These are phyloP conservation scores for Sminthurides aquaticus DNA, from an alignment of 2,888 invertebrate species.

Conservation along the genomic window DNA sequence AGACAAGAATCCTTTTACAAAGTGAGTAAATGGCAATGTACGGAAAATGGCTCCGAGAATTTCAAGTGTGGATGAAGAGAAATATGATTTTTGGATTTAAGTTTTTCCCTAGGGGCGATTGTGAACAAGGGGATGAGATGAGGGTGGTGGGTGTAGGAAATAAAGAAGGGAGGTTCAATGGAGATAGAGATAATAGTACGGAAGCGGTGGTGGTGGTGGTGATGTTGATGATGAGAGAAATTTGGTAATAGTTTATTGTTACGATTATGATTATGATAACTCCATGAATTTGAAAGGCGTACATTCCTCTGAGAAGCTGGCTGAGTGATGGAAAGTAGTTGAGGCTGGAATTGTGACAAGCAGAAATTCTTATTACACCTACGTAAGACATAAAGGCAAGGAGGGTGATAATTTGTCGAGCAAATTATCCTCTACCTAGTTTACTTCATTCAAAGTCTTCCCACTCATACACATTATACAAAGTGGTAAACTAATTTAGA, in stretches of 20 bases:
- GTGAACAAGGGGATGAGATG: too few species aligned
- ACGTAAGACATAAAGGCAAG: not conserved
- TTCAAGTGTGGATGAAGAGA: too few species aligned
- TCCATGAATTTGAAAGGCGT: not conserved
- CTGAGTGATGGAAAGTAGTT: not conserved
- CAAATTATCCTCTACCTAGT: not conserved
- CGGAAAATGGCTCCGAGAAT: too few species aligned
- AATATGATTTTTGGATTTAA: too few species aligned
- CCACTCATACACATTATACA: not conserved
- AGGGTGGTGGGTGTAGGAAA: too few species aligned
- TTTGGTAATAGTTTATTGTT: not conserved
- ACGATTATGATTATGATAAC: conserved; percentile 6
- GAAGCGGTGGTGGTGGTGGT: not conserved
- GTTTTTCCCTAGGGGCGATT: too few species aligned
- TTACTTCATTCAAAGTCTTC: not conserved
- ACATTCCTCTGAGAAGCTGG: not conserved
- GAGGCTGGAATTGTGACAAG: not conserved
- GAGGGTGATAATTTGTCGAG: not conserved
- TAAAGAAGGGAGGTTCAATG: too few species aligned
- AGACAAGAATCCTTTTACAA: too few species aligned
- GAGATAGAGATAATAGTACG: not conserved
- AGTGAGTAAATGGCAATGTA: too few species aligned
- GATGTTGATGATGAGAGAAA: not conserved
- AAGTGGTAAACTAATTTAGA: conserved; percentile 12
- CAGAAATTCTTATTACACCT: not conserved